Percentiles rank a stretch among this genome's conserved stretches.
These are phyloP conservation scores for Amphiprion percula DNA, from an alignment of 2,113 vertebrate genomes.

Conservation along the genomic window DNA sequence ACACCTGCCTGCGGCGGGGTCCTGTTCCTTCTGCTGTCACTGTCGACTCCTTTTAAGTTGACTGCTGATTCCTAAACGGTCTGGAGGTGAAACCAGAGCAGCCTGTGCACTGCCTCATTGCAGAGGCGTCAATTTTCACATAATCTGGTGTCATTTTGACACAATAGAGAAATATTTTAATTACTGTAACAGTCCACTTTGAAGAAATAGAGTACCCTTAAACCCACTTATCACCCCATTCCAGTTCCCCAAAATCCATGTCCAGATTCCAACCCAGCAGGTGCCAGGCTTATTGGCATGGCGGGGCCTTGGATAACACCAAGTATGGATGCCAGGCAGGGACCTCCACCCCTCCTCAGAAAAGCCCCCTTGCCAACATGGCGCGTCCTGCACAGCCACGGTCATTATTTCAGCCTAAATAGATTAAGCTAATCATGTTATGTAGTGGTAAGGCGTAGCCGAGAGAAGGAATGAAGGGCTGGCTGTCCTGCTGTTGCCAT, in stretches of 20 bases:
- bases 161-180: not conserved
- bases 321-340: conserved; percentile 47
- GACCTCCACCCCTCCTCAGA: conserved; percentile 29
- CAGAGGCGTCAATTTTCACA: not conserved
- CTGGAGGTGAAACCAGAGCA: conserved; percentile 25
- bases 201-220: conserved; percentile 18
- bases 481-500: conserved; percentile 69
- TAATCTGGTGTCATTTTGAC: not conserved
- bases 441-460: conserved; percentile 59
- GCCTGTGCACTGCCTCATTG: not conserved
- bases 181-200: not conserved
- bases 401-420: conserved; percentile 79
- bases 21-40: not conserved
- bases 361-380: conserved; percentile 52
- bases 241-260: conserved; percentile 37
- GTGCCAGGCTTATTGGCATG: conserved; percentile 52
- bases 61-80: conserved; percentile 1
- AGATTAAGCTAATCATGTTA: conserved; percentile 85
- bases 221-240: conserved; percentile 29
- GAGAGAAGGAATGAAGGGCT: conserved; percentile 66
- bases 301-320: conserved; percentile 37
- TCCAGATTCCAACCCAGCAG: conserved; percentile 39
- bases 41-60: no score
- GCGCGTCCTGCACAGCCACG: conserved; percentile 53
- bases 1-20: conserved; percentile 24